Conservation (phyloP, 30 jellyfish, hydroid and myxozoan genomes). For the Pseudorhiza aurosa region DNA sequence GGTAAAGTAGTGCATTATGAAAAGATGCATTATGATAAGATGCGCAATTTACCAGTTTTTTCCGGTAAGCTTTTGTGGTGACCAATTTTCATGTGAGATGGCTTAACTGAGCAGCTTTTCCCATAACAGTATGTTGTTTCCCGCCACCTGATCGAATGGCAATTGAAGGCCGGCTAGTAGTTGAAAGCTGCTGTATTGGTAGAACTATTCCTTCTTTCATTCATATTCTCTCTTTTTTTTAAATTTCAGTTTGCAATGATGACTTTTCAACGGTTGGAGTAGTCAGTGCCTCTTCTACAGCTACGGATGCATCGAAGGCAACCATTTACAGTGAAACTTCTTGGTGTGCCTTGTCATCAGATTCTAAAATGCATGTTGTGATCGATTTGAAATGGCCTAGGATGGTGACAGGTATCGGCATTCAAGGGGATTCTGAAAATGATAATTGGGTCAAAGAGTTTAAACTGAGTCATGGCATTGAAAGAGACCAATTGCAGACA, state of each 20-base stretch:
- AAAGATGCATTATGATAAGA: too few species aligned
- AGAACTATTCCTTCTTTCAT: too few species aligned
- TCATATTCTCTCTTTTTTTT: too few species aligned
- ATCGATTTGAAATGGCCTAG: constrained; percentile 21
- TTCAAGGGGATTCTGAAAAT: constrained; percentile 62
- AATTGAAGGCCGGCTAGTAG: too few species aligned
- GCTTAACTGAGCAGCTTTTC: too few species aligned
- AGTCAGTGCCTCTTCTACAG: constrained; percentile 19
- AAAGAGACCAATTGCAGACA: not conserved
- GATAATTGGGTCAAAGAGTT: constrained; percentile 42
- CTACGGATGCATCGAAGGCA: constrained; percentile 6
- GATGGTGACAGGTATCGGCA: constrained; percentile 40
- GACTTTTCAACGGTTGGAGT: constrained; percentile 21
- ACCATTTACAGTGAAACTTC: constrained; percentile 1
- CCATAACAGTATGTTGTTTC: too few species aligned
- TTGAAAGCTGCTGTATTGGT: too few species aligned
- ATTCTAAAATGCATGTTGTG: not conserved
- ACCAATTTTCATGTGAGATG: too few species aligned
- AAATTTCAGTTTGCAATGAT: constrained; percentile 45
- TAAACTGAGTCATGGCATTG: constrained; percentile 21
- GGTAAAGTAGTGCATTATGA: too few species aligned
- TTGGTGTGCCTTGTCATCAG: constrained; percentile 58
- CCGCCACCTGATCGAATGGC: too few species aligned
- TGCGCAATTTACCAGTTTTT: too few species aligned
- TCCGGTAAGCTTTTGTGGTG: too few species aligned